Evolutionary conservation across 2,113 vertebrate species (phyloP).

Genomic region (Pagrus major): DNA sequence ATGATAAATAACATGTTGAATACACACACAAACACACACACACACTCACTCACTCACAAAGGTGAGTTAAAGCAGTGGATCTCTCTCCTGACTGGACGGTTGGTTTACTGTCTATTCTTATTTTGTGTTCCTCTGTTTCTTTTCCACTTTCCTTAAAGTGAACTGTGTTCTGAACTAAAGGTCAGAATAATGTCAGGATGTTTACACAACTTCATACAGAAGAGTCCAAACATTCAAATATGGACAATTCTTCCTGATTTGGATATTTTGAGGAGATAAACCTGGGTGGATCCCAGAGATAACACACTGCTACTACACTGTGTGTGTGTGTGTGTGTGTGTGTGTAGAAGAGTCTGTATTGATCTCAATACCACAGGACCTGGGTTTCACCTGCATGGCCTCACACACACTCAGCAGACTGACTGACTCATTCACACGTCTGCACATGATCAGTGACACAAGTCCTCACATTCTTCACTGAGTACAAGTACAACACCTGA

Average conservation of each 20-base stretch:
- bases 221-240: background rate
- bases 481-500: too few species aligned
- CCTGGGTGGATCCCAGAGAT: background rate
- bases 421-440: background rate
- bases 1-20: background rate
- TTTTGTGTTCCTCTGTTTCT: too few species aligned
- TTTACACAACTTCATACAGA: background rate
- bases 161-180: too few species aligned
- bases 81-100: background rate
- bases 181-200: too few species aligned
- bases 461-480: background rate
- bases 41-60: background rate
- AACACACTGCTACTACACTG: background rate
- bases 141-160: too few species aligned
- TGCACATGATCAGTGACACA: background rate
- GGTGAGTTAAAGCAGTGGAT: background rate
- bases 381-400: too few species aligned
- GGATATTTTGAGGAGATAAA: slow-evolving; percentile 3
- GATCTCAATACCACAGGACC: too few species aligned
- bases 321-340: too few species aligned
- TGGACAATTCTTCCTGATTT: too few species aligned
- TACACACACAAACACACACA: slow-evolving; percentile 4
- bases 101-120: background rate
- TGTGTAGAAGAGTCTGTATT: background rate
- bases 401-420: too few species aligned